phyloP scores from a whole-genome alignment of 2,888 invertebrate genomes.

The Xylota segnis region DNA sequence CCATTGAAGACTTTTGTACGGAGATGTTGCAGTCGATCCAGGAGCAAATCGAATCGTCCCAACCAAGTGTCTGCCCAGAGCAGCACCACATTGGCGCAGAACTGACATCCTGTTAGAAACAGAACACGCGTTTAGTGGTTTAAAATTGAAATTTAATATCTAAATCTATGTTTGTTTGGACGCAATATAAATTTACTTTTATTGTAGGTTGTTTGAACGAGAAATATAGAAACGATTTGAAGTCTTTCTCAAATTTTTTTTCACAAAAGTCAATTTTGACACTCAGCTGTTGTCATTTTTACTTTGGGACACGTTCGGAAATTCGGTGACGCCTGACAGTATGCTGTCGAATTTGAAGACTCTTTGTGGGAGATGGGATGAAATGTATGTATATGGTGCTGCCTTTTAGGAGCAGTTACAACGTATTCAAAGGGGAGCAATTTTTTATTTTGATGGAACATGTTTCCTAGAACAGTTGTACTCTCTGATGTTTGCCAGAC shows the following conservation, averaged over 20 bases:
- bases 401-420: not conserved
- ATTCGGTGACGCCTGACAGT: not conserved
- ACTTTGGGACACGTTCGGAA: not conserved
- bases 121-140: not conserved
- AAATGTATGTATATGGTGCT: not conserved
- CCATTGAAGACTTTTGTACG: conserved; percentile 15
- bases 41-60: conserved; percentile 37
- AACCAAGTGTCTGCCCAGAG: conserved; percentile 70
- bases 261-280: conserved; percentile 15
- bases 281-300: conserved; percentile 25
- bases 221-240: not conserved
- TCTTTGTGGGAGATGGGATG: not conserved
- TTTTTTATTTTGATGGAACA: too few relatives aligned
- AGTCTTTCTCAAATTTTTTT: not conserved
- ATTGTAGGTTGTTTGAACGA: not conserved
- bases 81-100: conserved; percentile 78
- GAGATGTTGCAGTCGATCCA: not conserved
- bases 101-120: conserved; percentile 74
- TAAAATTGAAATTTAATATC: too few relatives aligned
- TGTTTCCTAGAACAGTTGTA: too few relatives aligned
- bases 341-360: not conserved
- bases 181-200: conserved; percentile 13
- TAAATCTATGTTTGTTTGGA: not conserved
- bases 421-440: not conserved
- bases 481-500: too few relatives aligned